Percentiles rank a stretch among this genome's conserved stretches.
Evolutionary conservation across 2,888 invertebrate species (phyloP).

Genomic region (Rhogogaster chlorosoma): DNA sequence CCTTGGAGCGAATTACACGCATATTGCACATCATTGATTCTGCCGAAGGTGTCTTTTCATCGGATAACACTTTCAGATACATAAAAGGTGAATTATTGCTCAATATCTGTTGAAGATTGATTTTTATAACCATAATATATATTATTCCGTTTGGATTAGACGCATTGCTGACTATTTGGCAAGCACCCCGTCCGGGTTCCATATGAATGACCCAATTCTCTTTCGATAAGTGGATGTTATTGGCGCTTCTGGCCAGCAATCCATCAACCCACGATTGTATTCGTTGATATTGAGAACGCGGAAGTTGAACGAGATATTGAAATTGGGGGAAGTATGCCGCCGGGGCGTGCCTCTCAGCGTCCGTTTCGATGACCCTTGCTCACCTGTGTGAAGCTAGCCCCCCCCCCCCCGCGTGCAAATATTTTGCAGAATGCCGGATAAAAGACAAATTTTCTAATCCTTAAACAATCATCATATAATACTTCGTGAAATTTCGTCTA

Average conservation of each 20-base stretch:
- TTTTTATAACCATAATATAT: neutral
- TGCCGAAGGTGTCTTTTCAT: neutral
- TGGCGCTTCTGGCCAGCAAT: slow-evolving; percentile 29
- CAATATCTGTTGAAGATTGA: neutral
- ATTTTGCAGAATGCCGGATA: neutral
- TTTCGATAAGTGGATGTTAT: slow-evolving; percentile 29
- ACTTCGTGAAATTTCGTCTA: no score
- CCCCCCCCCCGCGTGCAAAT: neutral
- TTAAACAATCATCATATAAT: no score
- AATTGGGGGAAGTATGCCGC: slow-evolving; percentile 40
- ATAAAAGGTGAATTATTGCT: neutral
- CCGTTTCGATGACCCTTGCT: slow-evolving; percentile 17
- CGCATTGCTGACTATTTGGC: neutral
- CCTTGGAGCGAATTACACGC: neutral
- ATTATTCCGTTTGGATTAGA: neutral
- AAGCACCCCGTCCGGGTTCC: slow-evolving; percentile 3
- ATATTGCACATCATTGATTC: neutral
- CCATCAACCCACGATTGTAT: slow-evolving; percentile 36
- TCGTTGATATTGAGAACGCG: slow-evolving; percentile 33
- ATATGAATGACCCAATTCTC: slow-evolving; percentile 12
- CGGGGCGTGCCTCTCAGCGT: slow-evolving; percentile 22
- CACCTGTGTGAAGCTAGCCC: neutral
- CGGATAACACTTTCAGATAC: neutral
- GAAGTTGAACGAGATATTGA: slow-evolving; percentile 18
- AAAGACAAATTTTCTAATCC: neutral